Evolutionary conservation across 2,113 vertebrate genomes (phyloP).

Genomic region (Petrocephalus microphthalmus): DNA sequence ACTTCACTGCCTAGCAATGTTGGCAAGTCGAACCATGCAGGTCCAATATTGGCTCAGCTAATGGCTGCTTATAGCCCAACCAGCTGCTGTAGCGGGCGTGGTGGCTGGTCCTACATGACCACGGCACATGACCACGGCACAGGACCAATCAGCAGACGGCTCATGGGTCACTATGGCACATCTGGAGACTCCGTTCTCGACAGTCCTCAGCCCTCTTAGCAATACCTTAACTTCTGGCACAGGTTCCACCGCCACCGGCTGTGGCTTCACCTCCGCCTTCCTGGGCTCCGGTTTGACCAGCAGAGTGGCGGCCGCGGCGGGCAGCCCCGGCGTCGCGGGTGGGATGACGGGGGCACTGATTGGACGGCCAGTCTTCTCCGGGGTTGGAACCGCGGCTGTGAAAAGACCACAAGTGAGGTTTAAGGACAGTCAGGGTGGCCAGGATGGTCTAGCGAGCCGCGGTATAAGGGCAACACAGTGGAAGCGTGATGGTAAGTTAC

Average conservation of each 20-base stretch:
- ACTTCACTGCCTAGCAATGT: not conserved
- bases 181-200: not conserved
- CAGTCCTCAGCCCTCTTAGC: not conserved
- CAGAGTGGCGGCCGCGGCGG: conserved; percentile 50
- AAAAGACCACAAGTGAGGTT: conserved; percentile 30
- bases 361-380: conserved; percentile 71
- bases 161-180: not conserved
- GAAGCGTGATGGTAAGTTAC: not conserved
- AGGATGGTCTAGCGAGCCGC: not conserved
- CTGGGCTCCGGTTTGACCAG: conserved; percentile 51
- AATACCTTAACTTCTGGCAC: conserved; percentile 63
- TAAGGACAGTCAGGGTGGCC: not conserved
- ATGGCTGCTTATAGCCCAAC: not conserved
- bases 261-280: conserved; percentile 60
- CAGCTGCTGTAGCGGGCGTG: not conserved
- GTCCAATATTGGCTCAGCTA: not conserved
- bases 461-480: not conserved
- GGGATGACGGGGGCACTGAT: conserved; percentile 83
- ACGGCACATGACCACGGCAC: not conserved
- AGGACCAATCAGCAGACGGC: not conserved
- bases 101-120: not conserved
- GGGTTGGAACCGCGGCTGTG: conserved; percentile 58
- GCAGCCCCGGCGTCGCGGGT: conserved; percentile 64
- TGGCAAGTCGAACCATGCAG: not conserved
- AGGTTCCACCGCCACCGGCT: conserved; percentile 56